Conservation (phyloP, 2,888 invertebrate species). For the Marronus borbonicus region DNA sequence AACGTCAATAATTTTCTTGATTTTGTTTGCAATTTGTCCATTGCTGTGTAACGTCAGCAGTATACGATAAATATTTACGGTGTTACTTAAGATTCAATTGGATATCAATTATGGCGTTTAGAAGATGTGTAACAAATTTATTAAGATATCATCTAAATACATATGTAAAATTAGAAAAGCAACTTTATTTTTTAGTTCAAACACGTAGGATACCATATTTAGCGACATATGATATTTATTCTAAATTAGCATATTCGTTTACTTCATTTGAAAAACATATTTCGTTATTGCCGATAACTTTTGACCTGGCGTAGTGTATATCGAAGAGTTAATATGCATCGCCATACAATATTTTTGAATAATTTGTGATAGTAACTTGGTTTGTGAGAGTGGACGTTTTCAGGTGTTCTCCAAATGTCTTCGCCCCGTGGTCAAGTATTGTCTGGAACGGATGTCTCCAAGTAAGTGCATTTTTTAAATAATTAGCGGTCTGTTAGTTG, state of each 20-base stretch:
- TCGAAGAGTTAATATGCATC: slow-evolving; percentile 24
- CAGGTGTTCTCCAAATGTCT: slow-evolving; percentile 47
- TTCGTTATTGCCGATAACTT: slow-evolving; percentile 36
- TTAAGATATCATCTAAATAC: slow-evolving; percentile 33
- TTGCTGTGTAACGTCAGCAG: no score
- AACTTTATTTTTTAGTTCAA: slow-evolving; percentile 12
- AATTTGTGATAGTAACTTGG: slow-evolving; percentile 31
- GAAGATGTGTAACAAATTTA: slow-evolving; percentile 15
- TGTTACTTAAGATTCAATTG: slow-evolving; percentile 13
- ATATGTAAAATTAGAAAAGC: slow-evolving; percentile 12
- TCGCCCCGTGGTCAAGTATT: slow-evolving; percentile 70
- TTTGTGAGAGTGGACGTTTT: slow-evolving; percentile 40
- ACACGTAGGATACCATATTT: slow-evolving; percentile 5
- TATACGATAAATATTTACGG: slow-evolving; percentile 6
- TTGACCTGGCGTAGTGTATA: slow-evolving; percentile 36
- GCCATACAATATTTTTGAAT: slow-evolving; percentile 1
- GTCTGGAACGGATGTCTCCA: slow-evolving; percentile 80
- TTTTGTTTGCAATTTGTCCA: not conserved
- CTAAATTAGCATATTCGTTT: not conserved
- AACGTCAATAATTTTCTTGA: not conserved
- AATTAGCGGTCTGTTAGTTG: not conserved
- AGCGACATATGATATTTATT: slow-evolving; percentile 2
- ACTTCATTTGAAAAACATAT: slow-evolving; percentile 8
- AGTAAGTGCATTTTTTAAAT: slow-evolving; percentile 71
- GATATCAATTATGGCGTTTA: slow-evolving; percentile 25